A percentile compares a stretch with the other conserved stretches of the same genome.
phyloP scores from a whole-genome alignment of 2,797 vertebrate species.

The Graptemys geographica region DNA sequence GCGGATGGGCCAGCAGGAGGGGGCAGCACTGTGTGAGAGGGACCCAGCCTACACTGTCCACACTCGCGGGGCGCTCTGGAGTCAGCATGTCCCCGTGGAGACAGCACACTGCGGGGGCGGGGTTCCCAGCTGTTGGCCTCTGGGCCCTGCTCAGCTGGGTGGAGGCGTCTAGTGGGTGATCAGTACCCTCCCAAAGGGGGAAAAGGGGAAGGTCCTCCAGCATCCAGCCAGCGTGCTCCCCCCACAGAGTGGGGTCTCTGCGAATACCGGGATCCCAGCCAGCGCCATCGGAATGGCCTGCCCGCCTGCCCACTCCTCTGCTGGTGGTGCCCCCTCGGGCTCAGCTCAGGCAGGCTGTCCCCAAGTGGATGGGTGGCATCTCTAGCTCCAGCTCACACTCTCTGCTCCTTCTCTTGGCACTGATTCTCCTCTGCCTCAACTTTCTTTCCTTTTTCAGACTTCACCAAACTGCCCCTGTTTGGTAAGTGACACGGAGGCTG shows the following conservation, averaged over 20 bases:
- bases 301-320: background rate
- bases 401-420: conserved; percentile 46
- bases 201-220: background rate
- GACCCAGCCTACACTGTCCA: background rate
- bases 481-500: conserved; percentile 85
- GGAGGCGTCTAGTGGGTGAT: background rate
- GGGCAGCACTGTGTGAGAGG: background rate
- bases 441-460: conserved; percentile 87
- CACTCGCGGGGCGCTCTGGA: background rate
- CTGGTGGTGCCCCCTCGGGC: background rate
- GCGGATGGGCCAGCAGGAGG: background rate
- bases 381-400: conserved; percentile 20
- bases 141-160: fast-evolving
- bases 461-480: conserved; percentile 84
- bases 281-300: background rate
- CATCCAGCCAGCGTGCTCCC: background rate
- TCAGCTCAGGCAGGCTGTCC: background rate
- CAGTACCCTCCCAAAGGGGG: background rate
- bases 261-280: no score
- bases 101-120: background rate
- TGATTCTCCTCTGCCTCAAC: conserved; percentile 76
- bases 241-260: background rate
- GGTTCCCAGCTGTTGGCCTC: background rate
- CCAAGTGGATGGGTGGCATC: background rate
- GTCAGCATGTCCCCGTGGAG: background rate